A percentile compares a stretch with the other conserved stretches of the same genome.
Evolutionary conservation across 2,888 invertebrate genomes (phyloP).

Genomic region (Incurvaria masculella): DNA sequence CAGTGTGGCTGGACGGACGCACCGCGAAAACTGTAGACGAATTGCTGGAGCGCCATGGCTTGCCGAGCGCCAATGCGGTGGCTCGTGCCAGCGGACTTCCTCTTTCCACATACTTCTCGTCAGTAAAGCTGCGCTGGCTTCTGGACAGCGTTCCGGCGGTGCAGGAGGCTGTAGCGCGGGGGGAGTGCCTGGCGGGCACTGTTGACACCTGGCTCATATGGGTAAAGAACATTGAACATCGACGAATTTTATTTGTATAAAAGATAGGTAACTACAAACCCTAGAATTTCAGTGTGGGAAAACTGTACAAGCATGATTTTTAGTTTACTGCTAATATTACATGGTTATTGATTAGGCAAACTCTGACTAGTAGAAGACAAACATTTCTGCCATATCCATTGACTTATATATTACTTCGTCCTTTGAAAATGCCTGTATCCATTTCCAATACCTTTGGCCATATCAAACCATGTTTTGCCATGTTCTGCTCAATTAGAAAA

Average conservation of each 20-base stretch:
- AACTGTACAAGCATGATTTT: too few species aligned
- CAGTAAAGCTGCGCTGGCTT: slow-evolving; percentile 92
- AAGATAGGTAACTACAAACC: too few species aligned
- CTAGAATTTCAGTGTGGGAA: too few species aligned
- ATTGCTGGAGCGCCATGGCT: slow-evolving; percentile 46
- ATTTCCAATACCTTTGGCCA: too few species aligned
- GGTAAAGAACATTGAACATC: slow-evolving; percentile 49
- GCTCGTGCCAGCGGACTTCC: slow-evolving; percentile 78
- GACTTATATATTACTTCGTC: not conserved
- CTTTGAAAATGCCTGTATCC: too few species aligned
- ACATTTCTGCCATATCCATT: not conserved
- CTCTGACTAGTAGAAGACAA: too few species aligned
- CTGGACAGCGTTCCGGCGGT: slow-evolving; percentile 80
- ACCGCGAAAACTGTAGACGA: slow-evolving; percentile 81
- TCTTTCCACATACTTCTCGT: slow-evolving; percentile 94
- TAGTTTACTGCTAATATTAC: too few species aligned
- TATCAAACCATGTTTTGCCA: too few species aligned
- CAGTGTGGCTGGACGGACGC: slow-evolving; percentile 92
- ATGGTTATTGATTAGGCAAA: too few species aligned
- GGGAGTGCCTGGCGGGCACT: slow-evolving; percentile 79
- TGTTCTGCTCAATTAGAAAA: too few species aligned
- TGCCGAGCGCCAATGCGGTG: slow-evolving; percentile 40
- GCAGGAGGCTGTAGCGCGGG: slow-evolving; percentile 63
- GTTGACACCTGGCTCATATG: slow-evolving; percentile 96
- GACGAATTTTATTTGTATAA: too few species aligned